Base-by-base conservation (phyloP, 2,888 invertebrate genomes). In the Melanargia galathea region DNA sequence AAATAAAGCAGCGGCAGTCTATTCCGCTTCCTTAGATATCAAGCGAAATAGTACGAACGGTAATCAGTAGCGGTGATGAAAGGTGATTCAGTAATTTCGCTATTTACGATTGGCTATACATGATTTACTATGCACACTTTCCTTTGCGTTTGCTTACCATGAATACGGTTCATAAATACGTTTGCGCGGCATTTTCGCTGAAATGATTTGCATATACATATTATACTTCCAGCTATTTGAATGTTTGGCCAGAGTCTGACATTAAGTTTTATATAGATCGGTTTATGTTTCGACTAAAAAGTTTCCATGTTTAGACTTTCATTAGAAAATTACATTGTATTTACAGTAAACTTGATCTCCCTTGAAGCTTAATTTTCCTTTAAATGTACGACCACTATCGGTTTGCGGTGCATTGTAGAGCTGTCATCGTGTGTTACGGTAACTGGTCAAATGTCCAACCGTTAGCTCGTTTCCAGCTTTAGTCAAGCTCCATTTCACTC, bases 31-130 rank as follows among this genome's bases (percentile, higher is more conserved):
- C 10, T 35, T 24, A 2, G 8, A 52, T 3, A 18, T 6, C 40
- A 40, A 33, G 64, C 24, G 45, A 45, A 57, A n/a, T 57, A 52
- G 52, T 52, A 45, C 38, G 43, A 43, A 56, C 13, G 26, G 49
- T 13, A 60, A 30, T 45, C 57, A 52, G n/a, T 52, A 40, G 49
- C 1, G 16, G 52, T 35, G 52, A 33, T 52, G 33, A 52, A 52
- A 52, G 33, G 11, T 20, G 43, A 57, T 55, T 57, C 26, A 33
- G 38, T 65, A 52, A 62, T 65, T 62, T 58, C 26, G 35, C 48
- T 54, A 33, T 64, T 58, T 54, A 38, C 57, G 48, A 65, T 65
- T 65, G 33, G 57, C 18, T 33, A 57, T 57, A 57, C 57, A 18
- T 45, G 45, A 57, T 46, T 57, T 57, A 30, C 57, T 45, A 57